Conservation (phyloP, 1,140 invertebrate species). For the Papilio xuthus region DNA sequence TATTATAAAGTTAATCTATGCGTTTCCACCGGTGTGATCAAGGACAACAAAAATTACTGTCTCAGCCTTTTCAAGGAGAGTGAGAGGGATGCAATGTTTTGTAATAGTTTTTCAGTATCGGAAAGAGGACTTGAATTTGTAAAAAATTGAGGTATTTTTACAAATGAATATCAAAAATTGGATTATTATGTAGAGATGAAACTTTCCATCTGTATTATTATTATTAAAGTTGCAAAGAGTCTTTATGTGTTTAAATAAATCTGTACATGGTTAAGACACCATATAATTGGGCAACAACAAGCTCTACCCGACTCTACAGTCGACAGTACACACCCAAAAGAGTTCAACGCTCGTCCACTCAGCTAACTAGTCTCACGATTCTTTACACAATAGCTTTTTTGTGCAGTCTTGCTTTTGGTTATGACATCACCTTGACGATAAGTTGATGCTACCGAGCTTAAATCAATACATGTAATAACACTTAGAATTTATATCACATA, state of each 20-base stretch:
- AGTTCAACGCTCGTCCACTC: constrained; percentile 75
- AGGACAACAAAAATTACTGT: background rate
- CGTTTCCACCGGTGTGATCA: background rate
- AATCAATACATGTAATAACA: constrained; percentile 12
- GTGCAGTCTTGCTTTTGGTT: constrained; percentile 70
- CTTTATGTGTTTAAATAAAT: constrained; percentile 28
- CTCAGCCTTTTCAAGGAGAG: background rate
- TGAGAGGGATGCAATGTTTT: background rate
- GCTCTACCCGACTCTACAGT: constrained; percentile 51
- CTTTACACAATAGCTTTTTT: constrained; percentile 77
- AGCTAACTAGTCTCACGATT: constrained; percentile 69
- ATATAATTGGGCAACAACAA: constrained; percentile 71
- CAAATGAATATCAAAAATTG: no score
- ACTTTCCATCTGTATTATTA: background rate
- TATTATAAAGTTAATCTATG: background rate
- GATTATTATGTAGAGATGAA: no score
- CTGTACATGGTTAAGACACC: constrained; percentile 51
- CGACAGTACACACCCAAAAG: constrained; percentile 57
- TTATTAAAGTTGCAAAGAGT: background rate
- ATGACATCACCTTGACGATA: constrained; percentile 69
- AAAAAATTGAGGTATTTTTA: background rate
- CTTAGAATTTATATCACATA: background rate
- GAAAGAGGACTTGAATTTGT: background rate
- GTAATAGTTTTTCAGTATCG: background rate
- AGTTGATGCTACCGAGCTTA: constrained; percentile 16